Conservation (phyloP, 2,113 vertebrate genomes). For the Oncorhynchus keta region DNA sequence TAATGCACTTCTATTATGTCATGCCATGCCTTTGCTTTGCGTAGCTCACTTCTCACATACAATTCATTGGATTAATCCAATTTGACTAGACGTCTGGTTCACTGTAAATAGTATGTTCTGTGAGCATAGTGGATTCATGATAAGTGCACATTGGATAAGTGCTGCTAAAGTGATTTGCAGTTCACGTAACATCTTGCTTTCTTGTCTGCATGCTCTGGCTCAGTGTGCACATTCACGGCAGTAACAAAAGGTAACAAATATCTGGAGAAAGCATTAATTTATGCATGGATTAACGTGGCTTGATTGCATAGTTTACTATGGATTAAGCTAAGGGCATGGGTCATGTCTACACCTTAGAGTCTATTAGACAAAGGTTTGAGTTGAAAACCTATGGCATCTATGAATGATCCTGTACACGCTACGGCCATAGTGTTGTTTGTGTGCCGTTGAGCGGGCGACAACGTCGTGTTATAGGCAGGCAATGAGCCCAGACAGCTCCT, state of each 20-base stretch:
- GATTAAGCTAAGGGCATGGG: not conserved
- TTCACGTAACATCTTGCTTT: not conserved
- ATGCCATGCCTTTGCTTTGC: conserved; percentile 76
- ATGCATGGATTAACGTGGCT: too few species aligned
- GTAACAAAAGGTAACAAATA: not conserved
- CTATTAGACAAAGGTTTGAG: conserved; percentile 53
- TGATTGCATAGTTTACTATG: too few species aligned
- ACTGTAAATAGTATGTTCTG: conserved; percentile 48
- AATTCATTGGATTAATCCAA: conserved; percentile 74
- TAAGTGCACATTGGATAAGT: conserved; percentile 26
- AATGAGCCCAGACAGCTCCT: conserved; percentile 71
- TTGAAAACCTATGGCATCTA: conserved; percentile 70
- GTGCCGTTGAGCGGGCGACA: conserved; percentile 64
- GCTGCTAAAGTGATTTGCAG: conserved; percentile 25
- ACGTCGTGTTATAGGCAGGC: conserved; percentile 68
- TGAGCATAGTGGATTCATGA: conserved; percentile 24
- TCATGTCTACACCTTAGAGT: conserved; percentile 35
- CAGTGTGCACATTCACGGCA: not conserved
- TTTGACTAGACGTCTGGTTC: conserved; percentile 67
- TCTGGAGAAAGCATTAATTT: too few species aligned
- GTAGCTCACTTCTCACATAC: conserved; percentile 51
- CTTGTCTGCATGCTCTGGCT: not conserved
- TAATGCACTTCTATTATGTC: conserved; percentile 90
- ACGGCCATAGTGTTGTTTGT: conserved; percentile 67
- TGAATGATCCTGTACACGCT: conserved; percentile 69